Conservation (phyloP, 2,888 invertebrate genomes). For the Netelia inedita region DNA sequence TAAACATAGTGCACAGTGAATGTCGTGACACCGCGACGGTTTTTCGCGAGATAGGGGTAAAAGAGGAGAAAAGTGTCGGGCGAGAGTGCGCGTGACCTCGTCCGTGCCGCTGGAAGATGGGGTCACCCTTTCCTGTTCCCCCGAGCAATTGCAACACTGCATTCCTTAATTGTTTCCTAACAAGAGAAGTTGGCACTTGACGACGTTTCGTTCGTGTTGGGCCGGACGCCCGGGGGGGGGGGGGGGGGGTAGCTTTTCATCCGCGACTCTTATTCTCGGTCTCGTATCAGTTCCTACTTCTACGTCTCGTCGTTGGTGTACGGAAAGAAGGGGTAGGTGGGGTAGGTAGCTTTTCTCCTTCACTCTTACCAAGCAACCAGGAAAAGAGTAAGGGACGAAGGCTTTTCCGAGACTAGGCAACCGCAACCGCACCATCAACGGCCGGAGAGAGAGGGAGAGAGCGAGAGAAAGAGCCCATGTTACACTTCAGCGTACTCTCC, state of each 20-base stretch:
- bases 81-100: conserved; percentile 9
- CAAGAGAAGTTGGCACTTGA: conserved; percentile 81
- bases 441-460: neutral
- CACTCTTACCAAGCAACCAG: neutral
- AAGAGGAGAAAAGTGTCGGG: neutral
- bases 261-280: conserved; percentile 14
- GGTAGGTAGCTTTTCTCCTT: neutral
- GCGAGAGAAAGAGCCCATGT: conserved; percentile 21
- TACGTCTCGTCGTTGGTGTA: conserved; percentile 4
- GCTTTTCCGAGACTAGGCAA: conserved; percentile 27
- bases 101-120: neutral
- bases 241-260: conserved; percentile 3
- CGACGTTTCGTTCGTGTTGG: conserved; percentile 61
- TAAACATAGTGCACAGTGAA: neutral
- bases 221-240: conserved; percentile 3
- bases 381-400: neutral
- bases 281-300: conserved; percentile 38
- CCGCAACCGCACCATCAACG: conserved; percentile 42
- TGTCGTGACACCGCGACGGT: neutral
- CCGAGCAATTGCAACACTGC: conserved; percentile 77
- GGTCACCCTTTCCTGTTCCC: conserved; percentile 4
- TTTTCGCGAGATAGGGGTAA: neutral
- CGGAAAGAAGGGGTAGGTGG: too few relatives aligned
- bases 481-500: conserved; percentile 46
- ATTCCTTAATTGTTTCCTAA: conserved; percentile 83